A percentile compares a stretch with the other conserved stretches of the same genome.
Evolutionary conservation across 1,140 invertebrate species (phyloP).

Genomic region (Lerema accius): DNA sequence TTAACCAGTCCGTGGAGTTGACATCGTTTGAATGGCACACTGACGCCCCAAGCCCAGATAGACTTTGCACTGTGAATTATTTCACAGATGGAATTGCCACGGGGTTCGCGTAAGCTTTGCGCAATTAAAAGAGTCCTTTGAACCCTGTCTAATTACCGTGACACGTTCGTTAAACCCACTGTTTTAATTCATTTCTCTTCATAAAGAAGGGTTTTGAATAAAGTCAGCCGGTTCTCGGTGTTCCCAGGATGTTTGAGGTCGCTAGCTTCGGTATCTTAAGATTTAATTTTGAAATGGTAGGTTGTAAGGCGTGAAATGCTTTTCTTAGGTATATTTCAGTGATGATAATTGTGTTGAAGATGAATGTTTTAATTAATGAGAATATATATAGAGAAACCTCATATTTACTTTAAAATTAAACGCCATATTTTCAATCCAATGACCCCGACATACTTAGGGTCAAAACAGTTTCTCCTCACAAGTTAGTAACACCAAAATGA

Average conservation of each 20-base stretch:
- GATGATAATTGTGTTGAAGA: no score
- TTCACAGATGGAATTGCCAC: slow-evolving; percentile 23
- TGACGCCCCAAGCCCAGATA: slow-evolving; percentile 16
- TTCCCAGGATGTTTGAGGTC: slow-evolving; percentile 7
- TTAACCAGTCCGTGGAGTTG: slow-evolving; percentile 4
- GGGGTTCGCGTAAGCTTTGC: slow-evolving; percentile 27
- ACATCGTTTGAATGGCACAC: slow-evolving; percentile 21
- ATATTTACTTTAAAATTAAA: no score
- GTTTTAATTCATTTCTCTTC: slow-evolving; percentile 38
- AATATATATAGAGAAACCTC: no score
- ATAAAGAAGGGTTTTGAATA: slow-evolving; percentile 21
- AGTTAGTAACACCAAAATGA: no score
- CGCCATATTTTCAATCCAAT: no score
- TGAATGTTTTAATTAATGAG: no score
- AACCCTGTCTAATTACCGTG: slow-evolving; percentile 46
- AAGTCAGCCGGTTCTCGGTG: slow-evolving; percentile 9
- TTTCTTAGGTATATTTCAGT: no score
- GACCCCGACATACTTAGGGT: no score
- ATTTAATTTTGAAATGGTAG: slow-evolving; percentile 27
- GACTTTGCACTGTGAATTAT: slow-evolving; percentile 32
- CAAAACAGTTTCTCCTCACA: no score
- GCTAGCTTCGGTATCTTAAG: neutral
- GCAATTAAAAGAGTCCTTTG: slow-evolving; percentile 43
- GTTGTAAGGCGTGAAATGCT: no score
- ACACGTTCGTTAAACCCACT: slow-evolving; percentile 39